phyloP scores from a whole-genome alignment of 2,113 vertebrate genomes.

The Catagonus wagneri region DNA sequence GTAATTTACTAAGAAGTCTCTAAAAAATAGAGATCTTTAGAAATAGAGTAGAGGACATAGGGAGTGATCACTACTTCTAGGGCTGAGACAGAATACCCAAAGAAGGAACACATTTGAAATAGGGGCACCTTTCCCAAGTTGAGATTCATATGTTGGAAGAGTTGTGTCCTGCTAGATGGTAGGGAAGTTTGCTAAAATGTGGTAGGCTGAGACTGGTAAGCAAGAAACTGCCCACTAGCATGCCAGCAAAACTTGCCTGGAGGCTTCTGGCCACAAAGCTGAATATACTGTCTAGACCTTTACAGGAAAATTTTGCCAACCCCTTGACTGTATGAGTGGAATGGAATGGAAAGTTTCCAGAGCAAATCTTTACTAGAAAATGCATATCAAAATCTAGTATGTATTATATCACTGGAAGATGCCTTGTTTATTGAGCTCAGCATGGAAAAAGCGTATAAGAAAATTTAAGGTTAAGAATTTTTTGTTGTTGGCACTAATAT shows the following conservation, averaged over 20 bases:
- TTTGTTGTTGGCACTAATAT: not conserved
- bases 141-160: not conserved
- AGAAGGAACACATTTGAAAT: constrained; percentile 26
- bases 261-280: not conserved
- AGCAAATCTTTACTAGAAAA: constrained; percentile 16
- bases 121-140: not conserved
- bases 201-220: not conserved
- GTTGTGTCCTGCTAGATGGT: not conserved
- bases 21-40: not conserved
- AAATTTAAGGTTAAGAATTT: constrained; percentile 10
- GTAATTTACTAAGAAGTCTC: not conserved
- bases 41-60: not conserved
- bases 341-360: constrained; percentile 45
- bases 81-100: not conserved
- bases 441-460: not conserved
- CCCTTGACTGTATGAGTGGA: not conserved
- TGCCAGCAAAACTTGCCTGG: not conserved
- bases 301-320: not conserved
- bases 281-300: not conserved
- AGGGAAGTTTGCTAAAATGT: not conserved
- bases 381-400: constrained; percentile 22
- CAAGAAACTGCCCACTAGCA: not conserved
- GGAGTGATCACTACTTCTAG: not conserved
- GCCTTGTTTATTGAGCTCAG: not conserved
- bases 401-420: not conserved